A percentile compares a stretch with the other conserved stretches of the same genome.
These are phyloP conservation scores for Scolopax mira DNA, from an alignment of 2,113 vertebrate genomes.

Conservation along the genomic window DNA sequence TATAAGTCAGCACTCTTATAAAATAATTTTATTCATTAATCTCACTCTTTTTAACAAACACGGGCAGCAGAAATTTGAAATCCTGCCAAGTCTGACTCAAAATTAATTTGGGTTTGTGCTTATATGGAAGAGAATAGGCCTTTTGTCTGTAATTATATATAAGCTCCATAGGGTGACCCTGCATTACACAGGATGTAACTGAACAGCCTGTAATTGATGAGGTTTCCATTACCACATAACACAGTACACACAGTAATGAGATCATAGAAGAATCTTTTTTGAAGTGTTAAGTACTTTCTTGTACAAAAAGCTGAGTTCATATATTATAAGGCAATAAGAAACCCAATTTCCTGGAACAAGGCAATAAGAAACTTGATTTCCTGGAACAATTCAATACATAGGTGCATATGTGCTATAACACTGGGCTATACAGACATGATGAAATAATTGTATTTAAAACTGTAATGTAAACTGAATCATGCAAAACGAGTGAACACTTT, in stretches of 20 bases:
- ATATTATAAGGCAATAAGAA: background rate
- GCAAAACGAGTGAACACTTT: background rate
- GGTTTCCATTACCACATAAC: conserved; percentile 45
- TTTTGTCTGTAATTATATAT: conserved; percentile 19
- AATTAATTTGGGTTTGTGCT: conserved; percentile 31
- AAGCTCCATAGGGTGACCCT: conserved; percentile 44
- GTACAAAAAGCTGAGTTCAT: background rate
- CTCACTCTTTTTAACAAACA: conserved; percentile 17
- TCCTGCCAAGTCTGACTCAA: conserved; percentile 50
- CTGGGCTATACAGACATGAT: background rate
- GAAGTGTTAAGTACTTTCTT: background rate
- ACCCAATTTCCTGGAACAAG: background rate
- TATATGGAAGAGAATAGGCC: conserved; percentile 26
- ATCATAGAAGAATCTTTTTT: conserved; percentile 12
- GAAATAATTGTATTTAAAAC: background rate
- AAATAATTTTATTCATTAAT: conserved; percentile 40
- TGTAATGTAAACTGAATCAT: background rate
- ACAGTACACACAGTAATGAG: background rate
- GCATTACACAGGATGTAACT: conserved; percentile 21
- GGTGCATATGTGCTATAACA: background rate
- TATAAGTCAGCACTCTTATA: conserved; percentile 5
- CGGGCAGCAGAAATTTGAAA: background rate
- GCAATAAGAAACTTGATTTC: background rate
- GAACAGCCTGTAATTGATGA: conserved; percentile 46
- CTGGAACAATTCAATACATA: background rate